Conservation (phyloP, 2,113 vertebrate species). For the Proteles cristata region DNA sequence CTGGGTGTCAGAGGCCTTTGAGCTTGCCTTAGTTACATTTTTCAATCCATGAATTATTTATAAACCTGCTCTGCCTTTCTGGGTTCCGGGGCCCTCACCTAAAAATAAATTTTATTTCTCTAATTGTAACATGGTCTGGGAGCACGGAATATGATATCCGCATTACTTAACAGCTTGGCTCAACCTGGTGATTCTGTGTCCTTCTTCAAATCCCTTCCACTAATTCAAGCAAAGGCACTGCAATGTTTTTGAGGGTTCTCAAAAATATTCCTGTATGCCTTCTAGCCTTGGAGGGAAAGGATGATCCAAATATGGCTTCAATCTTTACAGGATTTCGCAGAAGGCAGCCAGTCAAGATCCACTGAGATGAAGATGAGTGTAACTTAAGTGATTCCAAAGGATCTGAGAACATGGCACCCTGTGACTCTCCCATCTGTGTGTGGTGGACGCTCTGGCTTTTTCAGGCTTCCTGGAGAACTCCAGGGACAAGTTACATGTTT, state of each 20-base stretch:
- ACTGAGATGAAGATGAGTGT: background rate
- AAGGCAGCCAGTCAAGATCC: background rate
- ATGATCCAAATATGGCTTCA: background rate
- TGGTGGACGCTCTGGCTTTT: background rate
- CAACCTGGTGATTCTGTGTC: background rate
- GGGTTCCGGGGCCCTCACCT: background rate
- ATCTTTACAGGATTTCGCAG: background rate
- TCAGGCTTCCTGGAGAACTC: background rate
- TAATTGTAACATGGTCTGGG: background rate
- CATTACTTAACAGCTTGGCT: background rate
- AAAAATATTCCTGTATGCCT: background rate
- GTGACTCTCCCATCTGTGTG: background rate
- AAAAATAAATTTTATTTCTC: conserved; percentile 28
- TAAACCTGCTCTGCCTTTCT: background rate
- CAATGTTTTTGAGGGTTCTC: background rate
- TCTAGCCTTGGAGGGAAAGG: background rate
- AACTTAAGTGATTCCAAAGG: background rate
- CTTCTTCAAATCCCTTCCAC: background rate
- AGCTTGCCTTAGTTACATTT: background rate
- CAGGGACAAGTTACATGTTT: background rate
- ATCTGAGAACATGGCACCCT: background rate
- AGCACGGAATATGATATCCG: background rate
- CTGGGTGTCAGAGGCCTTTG: background rate
- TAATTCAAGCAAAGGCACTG: background rate
- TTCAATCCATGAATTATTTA: background rate